These are phyloP conservation scores for Euglossa dilemma DNA, from an alignment of 1,140 invertebrate genomes.

Conservation along the genomic window DNA sequence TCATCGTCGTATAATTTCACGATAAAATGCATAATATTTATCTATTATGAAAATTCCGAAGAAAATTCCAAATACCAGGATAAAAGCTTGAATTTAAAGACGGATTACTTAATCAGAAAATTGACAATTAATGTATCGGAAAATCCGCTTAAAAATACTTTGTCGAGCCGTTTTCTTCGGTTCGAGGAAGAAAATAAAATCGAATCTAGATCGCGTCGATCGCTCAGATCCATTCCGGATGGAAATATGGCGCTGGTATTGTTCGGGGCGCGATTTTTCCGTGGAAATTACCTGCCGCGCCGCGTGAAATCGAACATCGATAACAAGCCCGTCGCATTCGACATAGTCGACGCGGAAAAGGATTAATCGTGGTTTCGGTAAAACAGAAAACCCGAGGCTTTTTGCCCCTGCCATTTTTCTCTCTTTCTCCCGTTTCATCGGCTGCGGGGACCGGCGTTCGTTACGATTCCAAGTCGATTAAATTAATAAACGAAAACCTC, in stretches of 20 bases:
- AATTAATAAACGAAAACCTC: slow-evolving; percentile 27
- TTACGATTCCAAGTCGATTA: neutral
- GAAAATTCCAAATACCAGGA: too few species aligned
- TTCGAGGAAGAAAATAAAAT: neutral
- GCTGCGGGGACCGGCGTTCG: neutral
- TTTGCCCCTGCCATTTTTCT: neutral
- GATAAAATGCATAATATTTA: too few species aligned
- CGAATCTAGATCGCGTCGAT: neutral
- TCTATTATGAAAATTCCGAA: too few species aligned
- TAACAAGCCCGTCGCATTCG: slow-evolving; percentile 37
- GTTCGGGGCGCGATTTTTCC: slow-evolving; percentile 7
- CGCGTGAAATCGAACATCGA: slow-evolving; percentile 39
- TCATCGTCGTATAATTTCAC: too few species aligned
- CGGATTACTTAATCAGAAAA: neutral
- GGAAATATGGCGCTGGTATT: slow-evolving; percentile 8
- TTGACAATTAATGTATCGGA: neutral
- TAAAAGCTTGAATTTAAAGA: too few species aligned
- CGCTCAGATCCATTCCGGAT: neutral
- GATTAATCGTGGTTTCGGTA: slow-evolving; percentile 16
- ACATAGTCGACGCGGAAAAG: slow-evolving; percentile 22
- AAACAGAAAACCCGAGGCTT: slow-evolving; percentile 16
- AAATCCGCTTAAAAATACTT: neutral
- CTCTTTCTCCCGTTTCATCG: neutral
- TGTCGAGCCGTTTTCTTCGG: neutral
- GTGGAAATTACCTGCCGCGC: slow-evolving; percentile 5